Evolutionary conservation across 2,113 vertebrate species (phyloP), one percentile per base, ranked within the genome.

Genomic region (Turnix velox): DNA sequence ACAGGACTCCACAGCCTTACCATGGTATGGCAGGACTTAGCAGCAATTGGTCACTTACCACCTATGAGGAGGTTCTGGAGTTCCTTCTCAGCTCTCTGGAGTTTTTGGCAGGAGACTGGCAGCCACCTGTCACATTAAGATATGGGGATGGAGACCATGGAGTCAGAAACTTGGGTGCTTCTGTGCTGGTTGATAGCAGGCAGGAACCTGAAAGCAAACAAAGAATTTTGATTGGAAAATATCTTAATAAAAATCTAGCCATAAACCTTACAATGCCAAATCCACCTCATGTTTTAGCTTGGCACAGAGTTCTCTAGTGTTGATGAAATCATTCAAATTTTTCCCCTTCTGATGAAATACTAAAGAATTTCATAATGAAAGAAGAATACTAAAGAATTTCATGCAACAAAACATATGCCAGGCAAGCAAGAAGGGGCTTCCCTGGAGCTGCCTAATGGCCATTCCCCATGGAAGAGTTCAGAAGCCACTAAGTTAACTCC

Each of bases 381-480:
- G n/a, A n/a, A n/a, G n/a, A 94, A 62, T 77, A 77, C 22, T 80
- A 11, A 52, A 67, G 22, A 74, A 90, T 61, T 87, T 77, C 27
- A 58, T 20, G 54, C 25, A 63, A 65, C 12, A 31, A 67, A 66
- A 84, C 37, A 10, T 3, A n/a, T 1, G 0, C 10, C 42, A 33
- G 20, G 48, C 22, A 61, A 67, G 46, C 19, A 33, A 54, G 42
- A 74, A 67, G 22, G 19, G 28, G 90, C 74, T 84, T 14, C 6
- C 45, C 40, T 48, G 35, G 16, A 51, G 19, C 45, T 49, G 20
- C 51, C 12, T 33, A 39, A 28, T 28, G 71, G 23, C 43, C 28
- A 4, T 40, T 72, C 14, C n/a, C 48, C 19, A 2, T 16, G 42
- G 54, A 77, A 79, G 12, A 45, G 18, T 51, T 51, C 30, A 13